A percentile compares a stretch with the other conserved stretches of the same genome.
These are phyloP conservation scores for Brachionus angularis DNA, from an alignment of 1,140 invertebrate genomes.

Conservation along the genomic window DNA sequence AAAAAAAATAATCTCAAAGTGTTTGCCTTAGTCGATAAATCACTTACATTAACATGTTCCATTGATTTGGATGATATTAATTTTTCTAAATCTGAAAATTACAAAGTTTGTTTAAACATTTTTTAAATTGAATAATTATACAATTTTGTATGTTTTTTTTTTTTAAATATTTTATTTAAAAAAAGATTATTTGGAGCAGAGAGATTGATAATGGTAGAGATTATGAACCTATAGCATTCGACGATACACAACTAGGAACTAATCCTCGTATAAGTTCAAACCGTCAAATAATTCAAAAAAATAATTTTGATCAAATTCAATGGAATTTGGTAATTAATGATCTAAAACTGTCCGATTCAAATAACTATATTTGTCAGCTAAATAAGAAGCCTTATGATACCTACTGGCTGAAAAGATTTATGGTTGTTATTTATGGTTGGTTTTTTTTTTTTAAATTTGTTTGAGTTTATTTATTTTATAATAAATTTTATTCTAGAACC, in stretches of 20 bases:
- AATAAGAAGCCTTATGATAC: constrained; percentile 38
- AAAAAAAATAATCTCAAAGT: constrained; percentile 1
- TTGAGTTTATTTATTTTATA: no score
- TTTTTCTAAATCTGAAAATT: constrained; percentile 29
- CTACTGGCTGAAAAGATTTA: constrained; percentile 19
- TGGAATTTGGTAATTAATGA: constrained; percentile 25
- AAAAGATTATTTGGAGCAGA: constrained; percentile 36
- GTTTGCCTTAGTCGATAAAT: constrained; percentile 2
- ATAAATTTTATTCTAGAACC: constrained; percentile 8
- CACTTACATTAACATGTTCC: constrained; percentile 11
- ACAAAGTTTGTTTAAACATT: no score
- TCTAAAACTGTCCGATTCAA: constrained; percentile 22
- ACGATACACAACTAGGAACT: constrained; percentile 3
- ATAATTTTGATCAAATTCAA: constrained; percentile 8
- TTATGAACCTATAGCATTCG: constrained; percentile 33
- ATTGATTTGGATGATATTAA: constrained; percentile 29
- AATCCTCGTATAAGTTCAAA: background rate
- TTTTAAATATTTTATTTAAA: background rate
- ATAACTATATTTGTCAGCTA: constrained; percentile 40
- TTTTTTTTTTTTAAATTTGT: no score
- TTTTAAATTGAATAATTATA: no score
- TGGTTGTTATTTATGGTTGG: constrained; percentile 16
- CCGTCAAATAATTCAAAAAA: background rate
- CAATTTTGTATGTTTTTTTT: background rate
- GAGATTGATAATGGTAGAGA: constrained; percentile 18